Conservation (phyloP, 2,113 vertebrate genomes). For the Siphamia tubifer region DNA sequence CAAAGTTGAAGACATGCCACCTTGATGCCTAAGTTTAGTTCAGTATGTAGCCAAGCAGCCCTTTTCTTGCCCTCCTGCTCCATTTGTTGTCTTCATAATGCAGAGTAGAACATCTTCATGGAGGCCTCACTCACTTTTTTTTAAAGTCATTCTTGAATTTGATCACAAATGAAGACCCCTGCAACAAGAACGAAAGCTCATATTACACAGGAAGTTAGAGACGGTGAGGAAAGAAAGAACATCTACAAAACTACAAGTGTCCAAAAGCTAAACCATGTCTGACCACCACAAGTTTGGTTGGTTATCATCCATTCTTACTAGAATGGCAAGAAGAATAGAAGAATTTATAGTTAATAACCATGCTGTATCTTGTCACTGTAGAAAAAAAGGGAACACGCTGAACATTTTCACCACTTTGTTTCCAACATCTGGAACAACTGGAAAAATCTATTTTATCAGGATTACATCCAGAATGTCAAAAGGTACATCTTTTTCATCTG, state of each 20-base stretch:
- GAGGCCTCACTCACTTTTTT: constrained; percentile 34
- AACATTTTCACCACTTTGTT: constrained; percentile 57
- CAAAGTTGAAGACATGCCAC: constrained; percentile 60
- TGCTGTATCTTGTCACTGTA: constrained; percentile 1
- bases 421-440: not conserved
- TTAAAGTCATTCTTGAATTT: constrained; percentile 57
- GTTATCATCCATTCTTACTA: not conserved
- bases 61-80: constrained; percentile 24
- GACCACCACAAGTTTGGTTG: not conserved
- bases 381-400: not conserved
- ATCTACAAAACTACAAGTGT: constrained; percentile 16
- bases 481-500: not conserved
- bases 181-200: constrained; percentile 16
- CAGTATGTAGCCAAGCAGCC: constrained; percentile 49
- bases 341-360: not conserved
- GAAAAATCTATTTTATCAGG: not conserved
- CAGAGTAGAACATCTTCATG: constrained; percentile 30
- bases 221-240: not conserved
- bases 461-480: not conserved
- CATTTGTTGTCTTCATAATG: constrained; percentile 11
- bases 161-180: constrained; percentile 70
- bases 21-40: constrained; percentile 56
- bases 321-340: not conserved
- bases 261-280: not conserved
- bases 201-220: not conserved